Evolutionary conservation across 2,888 invertebrate genomes (phyloP), one percentile per base, ranked within the genome.

Genomic region (Hybos culiciformis): DNA sequence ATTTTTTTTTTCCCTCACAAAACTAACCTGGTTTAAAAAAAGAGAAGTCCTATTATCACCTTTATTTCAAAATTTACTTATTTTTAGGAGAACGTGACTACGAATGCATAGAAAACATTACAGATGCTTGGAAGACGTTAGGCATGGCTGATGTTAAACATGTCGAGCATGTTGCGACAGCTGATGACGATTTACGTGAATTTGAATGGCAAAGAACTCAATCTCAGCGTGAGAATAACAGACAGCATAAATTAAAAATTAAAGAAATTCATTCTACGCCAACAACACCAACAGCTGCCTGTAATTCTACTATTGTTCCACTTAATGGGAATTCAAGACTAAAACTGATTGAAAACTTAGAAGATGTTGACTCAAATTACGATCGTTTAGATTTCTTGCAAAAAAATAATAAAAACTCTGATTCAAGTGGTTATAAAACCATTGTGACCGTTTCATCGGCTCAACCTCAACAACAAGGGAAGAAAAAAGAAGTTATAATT

Each of bases 361-460:
- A 54, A 8, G 47, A 52, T 21, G 33, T 48, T 20, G 62, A 74
- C 56, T 71, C 74, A 46, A 77, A 78, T 56, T 88, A 88, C 63
- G 86, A 87, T 61, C 80, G 80, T 47, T 63, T 88, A 45, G 82
- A 86, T 56, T 83, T 84, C 58, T 80, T 87, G 56, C 83, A 84
- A 11, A 80, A 84, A 1, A 77, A 80, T 44, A 78, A 78, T 50
- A 82, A 80, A 64, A 74, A 72, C 55, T 71, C 72, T 44, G 80
- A 78, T 48, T 81, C 79, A 46, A 68, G 75, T 17, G 72, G 74
- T 8, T 86, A 86, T 56, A 83, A 82, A 56, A 79, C 80, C 48
- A 75, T 83, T 42, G 73, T 77, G 41, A 70, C 74, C 3, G 67
- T 76, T 1, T 75, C 77, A n/a, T 65, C 77, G 33, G 56, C 72